Evolutionary conservation across 2,113 vertebrate genomes (phyloP), one percentile per base, ranked within the genome.

Genomic region (Tor tambroides): DNA sequence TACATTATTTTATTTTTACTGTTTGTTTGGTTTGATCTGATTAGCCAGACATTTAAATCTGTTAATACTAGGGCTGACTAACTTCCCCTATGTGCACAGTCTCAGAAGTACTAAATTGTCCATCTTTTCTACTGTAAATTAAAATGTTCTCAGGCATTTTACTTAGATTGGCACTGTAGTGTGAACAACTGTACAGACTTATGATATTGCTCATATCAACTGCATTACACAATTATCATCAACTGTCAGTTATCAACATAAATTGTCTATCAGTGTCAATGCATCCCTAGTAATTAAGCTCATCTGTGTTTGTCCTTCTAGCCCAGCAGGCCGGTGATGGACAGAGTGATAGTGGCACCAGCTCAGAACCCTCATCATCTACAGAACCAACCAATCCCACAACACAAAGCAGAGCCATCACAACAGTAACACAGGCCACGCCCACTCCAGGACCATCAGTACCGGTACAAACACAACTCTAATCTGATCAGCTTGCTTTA

Each of bases 351-450:
- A 86, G 88, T 14, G 89, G 92, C 0, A 91, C 93, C 17, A 89
- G 87, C 23, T 56, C 87, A 5, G 91, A 91, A 78, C 84, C 87
- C 6, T 75, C 91, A 5, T 87, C 91, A 7, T 88, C 88, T 11
- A 84, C 91, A 28, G 87, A 61, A 87, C 23, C 91, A 71, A 83
- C 87, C 28, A 87, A 89, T 61, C 88, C 93, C 9, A 90, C 94
- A 23, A 89, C 93, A 0, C 93, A 94, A 88, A 91, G 93, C 2
- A 92, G 95, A 72, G 96, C 96, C 8, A 92, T 96, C 86, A 96
- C 96, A 19, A 96, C 94, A 0, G 95, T 96, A 49, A 96, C 96
- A 0, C 96, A 96, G 84, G 94, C 96, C 43, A 96, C 94, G 0
- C 95, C 94, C 0, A 90, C 93, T 1, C 96, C 96, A 0, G 95